A percentile compares a stretch with the other conserved stretches of the same genome.
phyloP scores from a whole-genome alignment of 2,888 invertebrate genomes.

The Callyntrura guangdongensis region DNA sequence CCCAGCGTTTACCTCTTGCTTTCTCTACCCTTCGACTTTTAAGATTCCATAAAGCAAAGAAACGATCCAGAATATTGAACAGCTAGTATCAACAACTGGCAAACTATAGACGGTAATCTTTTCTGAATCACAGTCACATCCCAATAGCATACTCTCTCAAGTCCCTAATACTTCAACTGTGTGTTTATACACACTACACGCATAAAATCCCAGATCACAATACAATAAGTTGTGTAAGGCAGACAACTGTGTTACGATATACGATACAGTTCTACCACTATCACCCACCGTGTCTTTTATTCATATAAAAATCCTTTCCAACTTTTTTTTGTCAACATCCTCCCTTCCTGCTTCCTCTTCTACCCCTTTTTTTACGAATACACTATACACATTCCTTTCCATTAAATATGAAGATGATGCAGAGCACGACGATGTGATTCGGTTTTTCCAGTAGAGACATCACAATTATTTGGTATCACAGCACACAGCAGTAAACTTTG shows the following conservation, averaged over 20 bases:
- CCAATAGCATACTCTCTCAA: neutral
- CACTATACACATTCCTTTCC: slow-evolving; percentile 53
- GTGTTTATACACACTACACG: neutral
- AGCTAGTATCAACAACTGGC: slow-evolving; percentile 9
- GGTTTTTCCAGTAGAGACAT: slow-evolving; percentile 28
- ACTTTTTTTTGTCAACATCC: slow-evolving; percentile 20
- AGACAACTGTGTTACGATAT: slow-evolving; percentile 12
- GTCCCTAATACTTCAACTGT: neutral
- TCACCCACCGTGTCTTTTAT: slow-evolving; percentile 26
- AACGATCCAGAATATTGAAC: slow-evolving; percentile 45
- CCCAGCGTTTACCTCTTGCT: slow-evolving; percentile 16
- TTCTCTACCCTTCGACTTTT: slow-evolving; percentile 18
- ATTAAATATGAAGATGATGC: slow-evolving; percentile 77
- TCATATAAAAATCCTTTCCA: neutral
- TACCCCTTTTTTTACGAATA: neutral
- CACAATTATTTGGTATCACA: slow-evolving; percentile 3
- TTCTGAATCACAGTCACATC: slow-evolving; percentile 25
- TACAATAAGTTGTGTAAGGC: neutral
- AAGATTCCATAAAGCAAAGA: slow-evolving; percentile 20
- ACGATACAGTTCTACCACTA: slow-evolving; percentile 34
- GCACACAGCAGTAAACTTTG: slow-evolving; percentile 67
- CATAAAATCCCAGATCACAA: neutral
- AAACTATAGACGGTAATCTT: slow-evolving; percentile 34
- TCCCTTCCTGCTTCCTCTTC: neutral
- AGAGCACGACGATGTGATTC: slow-evolving; percentile 67